Base-by-base conservation (phyloP, 1,140 invertebrate species). In the Drosophila bifasciata region DNA sequence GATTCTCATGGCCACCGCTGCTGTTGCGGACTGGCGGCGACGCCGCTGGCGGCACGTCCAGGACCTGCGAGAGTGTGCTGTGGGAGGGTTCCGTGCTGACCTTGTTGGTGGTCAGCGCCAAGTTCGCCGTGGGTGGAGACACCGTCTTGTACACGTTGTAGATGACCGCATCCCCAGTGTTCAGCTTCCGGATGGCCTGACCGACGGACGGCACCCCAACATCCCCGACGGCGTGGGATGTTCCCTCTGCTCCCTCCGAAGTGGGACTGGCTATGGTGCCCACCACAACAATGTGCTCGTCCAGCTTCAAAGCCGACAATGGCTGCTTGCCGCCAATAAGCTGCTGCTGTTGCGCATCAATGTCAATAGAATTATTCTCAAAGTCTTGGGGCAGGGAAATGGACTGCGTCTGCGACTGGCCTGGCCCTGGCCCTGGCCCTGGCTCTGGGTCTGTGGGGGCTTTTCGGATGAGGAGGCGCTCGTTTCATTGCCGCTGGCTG, bases 361-460 rank as follows among this genome's bases (percentile, higher is more conserved):
- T 79, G 41, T 91, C 90, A 6, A 91, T 91, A 8, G 90, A 91
- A 57, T 91, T 91, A 52, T 91, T 91, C 56, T 91, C 90, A 41
- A 91, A 91, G 19, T 91, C 90, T 53, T 89, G 90, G 3, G 85
- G 64, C 21, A 90, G 39, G 5, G 74, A 53, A 28, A 89, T 74
- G 8, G 68, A 52, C 23, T 86, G 73, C 0, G 90, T 52, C 40
- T 86, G 73, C 68, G 89, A 90, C 40, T 91, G 21, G 21, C 1
- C 21, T 25, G 23, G 23, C 23, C 7, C 23, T 36, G 32, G 11
- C 32, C 1, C 21, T 25, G 23, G 23, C 23, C 7, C 23, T 36
- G 32, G 11, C 32, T 36, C 32, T 36, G 32, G 11, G 11, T 11
- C 11, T 36, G 32, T 13, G 32, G 0, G 32, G 32, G 32, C 32